phyloP scores from a whole-genome alignment of 2,113 vertebrate genomes.

The Suncus etruscus region DNA sequence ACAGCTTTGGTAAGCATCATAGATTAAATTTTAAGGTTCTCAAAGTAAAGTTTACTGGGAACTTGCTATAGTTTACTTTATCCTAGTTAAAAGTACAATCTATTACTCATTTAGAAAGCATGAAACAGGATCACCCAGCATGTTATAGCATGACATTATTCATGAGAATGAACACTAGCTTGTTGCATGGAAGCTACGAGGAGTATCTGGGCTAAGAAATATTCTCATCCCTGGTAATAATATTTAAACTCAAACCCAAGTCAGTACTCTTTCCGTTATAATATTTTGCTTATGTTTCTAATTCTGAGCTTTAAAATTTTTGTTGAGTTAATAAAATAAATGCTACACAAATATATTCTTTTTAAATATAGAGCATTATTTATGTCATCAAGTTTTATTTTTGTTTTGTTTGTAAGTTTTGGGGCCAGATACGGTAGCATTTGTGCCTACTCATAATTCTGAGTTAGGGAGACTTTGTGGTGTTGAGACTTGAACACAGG shows the following conservation, averaged over 20 bases:
- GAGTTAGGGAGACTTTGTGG: no score
- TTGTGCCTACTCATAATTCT: no score
- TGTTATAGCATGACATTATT: neutral
- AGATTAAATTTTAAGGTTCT: neutral
- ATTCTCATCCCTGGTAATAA: neutral
- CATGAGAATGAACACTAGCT: conserved; percentile 5
- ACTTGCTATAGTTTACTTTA: neutral
- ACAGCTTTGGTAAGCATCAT: neutral
- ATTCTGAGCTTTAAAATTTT: neutral
- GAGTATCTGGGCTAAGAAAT: neutral
- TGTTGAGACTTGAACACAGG: no score
- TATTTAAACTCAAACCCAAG: neutral
- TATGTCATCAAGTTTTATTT: no score
- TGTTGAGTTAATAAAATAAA: neutral
- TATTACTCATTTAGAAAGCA: conserved; percentile 49
- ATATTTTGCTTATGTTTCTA: neutral
- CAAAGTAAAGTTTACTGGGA: neutral
- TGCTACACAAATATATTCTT: neutral
- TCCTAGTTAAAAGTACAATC: neutral
- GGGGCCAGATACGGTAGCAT: no score
- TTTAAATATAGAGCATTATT: neutral
- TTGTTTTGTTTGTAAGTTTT: no score
- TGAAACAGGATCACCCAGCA: conserved; percentile 14
- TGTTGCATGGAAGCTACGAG: neutral
- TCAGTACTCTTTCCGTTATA: conserved; percentile 8